Evolutionary conservation across 2,888 invertebrate genomes (phyloP), one percentile per base, ranked within the genome.

Genomic region (Ochropleura plecta): DNA sequence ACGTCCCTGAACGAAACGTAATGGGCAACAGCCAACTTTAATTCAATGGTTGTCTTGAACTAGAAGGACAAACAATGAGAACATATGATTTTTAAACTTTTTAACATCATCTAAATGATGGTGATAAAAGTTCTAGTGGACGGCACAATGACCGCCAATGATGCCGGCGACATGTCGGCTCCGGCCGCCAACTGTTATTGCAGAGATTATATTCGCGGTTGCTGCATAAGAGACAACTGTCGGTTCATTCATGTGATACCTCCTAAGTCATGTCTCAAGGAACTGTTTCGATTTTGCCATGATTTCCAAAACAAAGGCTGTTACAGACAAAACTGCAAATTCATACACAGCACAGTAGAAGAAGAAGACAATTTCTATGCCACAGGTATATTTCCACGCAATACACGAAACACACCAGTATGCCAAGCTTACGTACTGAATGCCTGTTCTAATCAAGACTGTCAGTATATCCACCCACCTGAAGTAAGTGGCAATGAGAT

Each of bases 251-350:
- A 96, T 78, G 94, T 95, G 88, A 89, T 93, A 73, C 95, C 96
- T 78, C 93, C 95, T 5, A 93, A 92, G 84, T 77, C 88, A 9
- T 91, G 83, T 73, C 85, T 96, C 14, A 95, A 95, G 78, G 96
- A 95, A 57, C 88, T 96, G 51, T 95, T 96, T 87, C 93, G 96
- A 57, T 97, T 97, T 88, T 97, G 97, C 86, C 97, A 97, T 88
- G 97, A 97, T 87, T 97, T 92, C 89, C 98, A 98, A 94, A 98
- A 98, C 92, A 97, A 97, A 89, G 98, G 98, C 83, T 96, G 97
- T 81, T 97, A 97, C 75, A 96, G 97, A 88, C 91, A 94, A 14
- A 97, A 97, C 86, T 98, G 98, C 91, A 97, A 97, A 87, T 98
- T 98, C 91, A 94, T 98, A 72, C 98, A 98, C 91, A 97, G 98